These are phyloP conservation scores for Hipparchia sbordonii DNA, from an alignment of 2,888 invertebrate genomes.

Conservation along the genomic window DNA sequence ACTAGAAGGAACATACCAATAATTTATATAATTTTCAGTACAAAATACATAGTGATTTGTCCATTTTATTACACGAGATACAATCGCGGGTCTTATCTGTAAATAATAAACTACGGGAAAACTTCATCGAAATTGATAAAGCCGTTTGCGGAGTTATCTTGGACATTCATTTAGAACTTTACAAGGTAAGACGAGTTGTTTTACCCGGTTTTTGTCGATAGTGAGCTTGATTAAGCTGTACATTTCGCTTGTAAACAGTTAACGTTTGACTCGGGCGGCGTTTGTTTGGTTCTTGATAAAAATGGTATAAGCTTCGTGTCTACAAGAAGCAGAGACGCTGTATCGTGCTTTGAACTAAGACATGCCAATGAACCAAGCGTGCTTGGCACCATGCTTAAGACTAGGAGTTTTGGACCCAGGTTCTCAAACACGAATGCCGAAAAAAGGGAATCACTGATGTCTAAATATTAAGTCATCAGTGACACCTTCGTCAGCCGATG, in stretches of 20 bases:
- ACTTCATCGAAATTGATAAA: slow-evolving; percentile 38
- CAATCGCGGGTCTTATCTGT: slow-evolving; percentile 28
- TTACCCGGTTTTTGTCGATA: slow-evolving; percentile 29
- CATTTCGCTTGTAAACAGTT: slow-evolving; percentile 10
- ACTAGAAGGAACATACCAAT: slow-evolving; percentile 1
- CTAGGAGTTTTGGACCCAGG: too few relatives aligned
- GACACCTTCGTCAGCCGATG: too few relatives aligned
- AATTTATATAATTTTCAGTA: slow-evolving; percentile 20
- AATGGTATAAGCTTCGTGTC: background rate
- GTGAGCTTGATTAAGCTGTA: slow-evolving; percentile 16
- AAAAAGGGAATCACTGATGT: too few relatives aligned
- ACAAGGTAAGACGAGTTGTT: slow-evolving; percentile 27
- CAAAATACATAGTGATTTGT: slow-evolving; percentile 26
- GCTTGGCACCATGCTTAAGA: too few relatives aligned
- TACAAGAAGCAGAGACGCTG: background rate
- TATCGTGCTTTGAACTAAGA: too few relatives aligned
- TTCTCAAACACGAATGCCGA: too few relatives aligned
- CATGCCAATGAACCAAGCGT: too few relatives aligned
- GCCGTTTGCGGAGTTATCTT: slow-evolving; percentile 26
- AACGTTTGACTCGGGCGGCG: background rate
- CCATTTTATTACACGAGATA: slow-evolving; percentile 35
- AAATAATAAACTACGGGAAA: slow-evolving; percentile 29
- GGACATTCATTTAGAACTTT: slow-evolving; percentile 28
- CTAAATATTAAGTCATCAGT: too few relatives aligned
- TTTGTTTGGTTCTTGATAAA: background rate